Base-by-base conservation (phyloP, 35 echinoderm and acorn worm species). In the Ptychodera flava region DNA sequence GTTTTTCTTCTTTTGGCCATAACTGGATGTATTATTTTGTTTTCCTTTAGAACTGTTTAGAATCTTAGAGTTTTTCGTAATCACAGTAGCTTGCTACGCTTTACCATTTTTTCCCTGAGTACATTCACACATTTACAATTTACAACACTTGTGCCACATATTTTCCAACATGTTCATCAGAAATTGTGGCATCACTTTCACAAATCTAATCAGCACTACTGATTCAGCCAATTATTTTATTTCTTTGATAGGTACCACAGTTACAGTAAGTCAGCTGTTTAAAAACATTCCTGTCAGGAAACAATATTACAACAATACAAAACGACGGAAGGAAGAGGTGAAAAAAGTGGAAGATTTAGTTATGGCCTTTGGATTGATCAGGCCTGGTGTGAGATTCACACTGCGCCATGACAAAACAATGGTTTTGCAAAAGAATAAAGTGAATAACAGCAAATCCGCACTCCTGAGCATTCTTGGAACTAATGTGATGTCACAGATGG, bases 341-440 rank as follows among this genome's bases (percentile, higher is more conserved):
- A 93, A 88, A 83, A 90, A 89, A 87, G 85, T 94, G 0, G 93
- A 94, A 64, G 96, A 99, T 35, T 83, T 99, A 1, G 14, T 99
- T 29, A 91, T 92, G 93, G 87, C 85, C 27, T 99, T 87, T 81
- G 93, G 90, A 0, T 88, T 64, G 28, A 85, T 92, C 31, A 88
- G 83, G 30, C 96, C 90, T n/a, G 37, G 28, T 0, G 84, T 94
- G 14, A 90, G 96, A 37, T 90, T 99, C 38, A 78, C 90, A 34
- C 89, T 99, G 80, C 92, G 93, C 34, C 93, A 94, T 79, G 91
- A 99, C 45, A 99, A 94, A 86, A 91, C 83, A 31, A 22, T 79
- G 29, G 36, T 99, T 16, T 94, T 93, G 91, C 96, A 99, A 79
- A 99, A 94, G 79, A 94, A 92, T 76, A 94, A 90, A 89, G 81